A percentile compares a stretch with the other conserved stretches of the same genome.
Conservation (phyloP, 2,113 vertebrate species). For the Heterotilapia buettikoferi region DNA sequence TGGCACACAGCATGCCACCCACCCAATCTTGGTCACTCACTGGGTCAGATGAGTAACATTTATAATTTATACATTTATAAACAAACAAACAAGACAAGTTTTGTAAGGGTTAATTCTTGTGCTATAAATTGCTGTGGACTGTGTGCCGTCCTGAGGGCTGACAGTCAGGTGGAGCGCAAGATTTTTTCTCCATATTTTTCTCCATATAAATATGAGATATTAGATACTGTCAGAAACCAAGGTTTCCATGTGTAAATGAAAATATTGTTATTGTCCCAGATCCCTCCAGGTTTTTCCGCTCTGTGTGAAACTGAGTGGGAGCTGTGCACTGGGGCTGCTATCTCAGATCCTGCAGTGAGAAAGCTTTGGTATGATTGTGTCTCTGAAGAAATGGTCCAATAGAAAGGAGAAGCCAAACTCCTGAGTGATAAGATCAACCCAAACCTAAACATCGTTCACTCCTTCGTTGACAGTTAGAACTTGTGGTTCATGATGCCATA, state of each 20-base stretch:
- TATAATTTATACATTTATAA: background rate
- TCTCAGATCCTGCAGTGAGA: background rate
- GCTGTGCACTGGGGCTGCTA: background rate
- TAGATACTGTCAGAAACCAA: background rate
- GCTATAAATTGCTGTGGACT: background rate
- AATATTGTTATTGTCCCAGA: background rate
- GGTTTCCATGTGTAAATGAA: background rate
- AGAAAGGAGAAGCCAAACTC: background rate
- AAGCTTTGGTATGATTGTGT: background rate
- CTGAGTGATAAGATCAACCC: background rate
- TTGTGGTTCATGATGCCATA: background rate
- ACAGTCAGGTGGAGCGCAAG: background rate
- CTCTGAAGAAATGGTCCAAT: background rate
- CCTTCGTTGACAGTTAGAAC: background rate
- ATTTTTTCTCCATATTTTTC: background rate
- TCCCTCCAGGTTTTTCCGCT: background rate
- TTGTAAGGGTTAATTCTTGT: background rate
- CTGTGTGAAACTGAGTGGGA: background rate
- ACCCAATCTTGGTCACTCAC: background rate
- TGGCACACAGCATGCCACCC: background rate
- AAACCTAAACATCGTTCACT: background rate
- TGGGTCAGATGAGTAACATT: background rate
- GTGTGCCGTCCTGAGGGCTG: background rate
- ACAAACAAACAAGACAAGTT: background rate
- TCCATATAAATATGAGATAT: background rate